Base-by-base conservation (phyloP, 2,888 invertebrate species). In the Arctia plantaginis region DNA sequence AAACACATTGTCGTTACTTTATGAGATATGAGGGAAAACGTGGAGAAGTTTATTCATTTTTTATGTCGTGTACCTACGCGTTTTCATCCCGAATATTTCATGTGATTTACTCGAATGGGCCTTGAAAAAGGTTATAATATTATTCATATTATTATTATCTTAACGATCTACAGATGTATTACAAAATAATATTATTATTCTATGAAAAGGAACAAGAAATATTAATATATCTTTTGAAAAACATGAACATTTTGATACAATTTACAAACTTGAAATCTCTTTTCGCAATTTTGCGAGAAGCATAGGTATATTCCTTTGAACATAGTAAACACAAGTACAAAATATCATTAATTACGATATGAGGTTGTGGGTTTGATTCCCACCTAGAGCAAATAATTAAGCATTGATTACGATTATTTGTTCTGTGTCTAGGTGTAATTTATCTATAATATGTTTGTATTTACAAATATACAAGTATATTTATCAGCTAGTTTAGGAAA, bases 1-100 rank as follows among this genome's bases (percentile, higher is more conserved):
- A 92, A 93, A 92, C 91, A 90, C 88, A 87, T 89, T 90, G 90
- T 89, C 89, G 87, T 90, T 89, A 88, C 86, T 91, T 91, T 89
- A 90, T 87, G 90, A 90, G 82, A 84, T 84, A 84, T 77, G 88
- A 89, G 87, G 87, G 81, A 87, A 85, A 90, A 89, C 88, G 88
- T 85, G 87, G 84, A 85, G 86, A 86, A 83, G 66, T 80, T 78
- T 80, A 75, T 76, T 77, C 44, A 74, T 68, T 76, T 81, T 84
- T 80, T 78, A 81, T 76, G 74, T 75, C 69, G 69, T 80, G 72
- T 80, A 78, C 71, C 67, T 65, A 69, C 67, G 55, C 72, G 55
- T 78, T 82, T 81, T 76, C 59, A 68, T 78, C 30, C 71, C 73
- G 74, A 79, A 82, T 79, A 80, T 79, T 80, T 81, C 76, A 69